Conservation (phyloP, 53 echinoderm and acorn worm species). For the Paelopatides confundens region DNA sequence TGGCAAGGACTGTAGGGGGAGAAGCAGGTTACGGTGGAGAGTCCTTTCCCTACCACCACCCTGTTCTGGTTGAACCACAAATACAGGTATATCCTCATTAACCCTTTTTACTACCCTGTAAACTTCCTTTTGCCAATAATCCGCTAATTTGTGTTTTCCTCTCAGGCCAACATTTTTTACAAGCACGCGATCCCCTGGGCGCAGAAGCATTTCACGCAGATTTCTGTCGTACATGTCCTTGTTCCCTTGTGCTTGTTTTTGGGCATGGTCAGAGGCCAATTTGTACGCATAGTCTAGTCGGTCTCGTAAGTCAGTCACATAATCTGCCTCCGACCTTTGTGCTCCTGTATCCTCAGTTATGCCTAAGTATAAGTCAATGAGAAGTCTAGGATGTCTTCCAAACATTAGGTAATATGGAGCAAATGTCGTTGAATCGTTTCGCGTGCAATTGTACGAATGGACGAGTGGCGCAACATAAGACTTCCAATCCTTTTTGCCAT, state of each 20-base stretch:
- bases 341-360: no score
- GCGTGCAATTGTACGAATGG: neutral
- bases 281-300: conserved; percentile 33
- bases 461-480: conserved; percentile 15
- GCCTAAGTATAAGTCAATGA: neutral
- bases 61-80: conserved; percentile 10
- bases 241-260: conserved; percentile 9
- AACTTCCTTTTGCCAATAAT: conserved; percentile 26
- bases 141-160: conserved; percentile 56
- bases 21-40: conserved; percentile 35
- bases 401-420: neutral
- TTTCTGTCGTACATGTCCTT: conserved; percentile 1
- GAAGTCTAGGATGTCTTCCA: neutral
- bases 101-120: neutral
- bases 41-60: neutral
- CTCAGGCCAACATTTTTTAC: neutral
- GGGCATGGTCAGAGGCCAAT: conserved; percentile 23
- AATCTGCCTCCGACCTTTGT: no score
- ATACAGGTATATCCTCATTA: conserved; percentile 37
- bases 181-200: conserved; percentile 24
- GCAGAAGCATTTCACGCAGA: conserved; percentile 23
- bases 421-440: neutral
- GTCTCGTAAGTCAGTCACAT: neutral
- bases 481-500: conserved; percentile 27
- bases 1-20: conserved; percentile 31